These are phyloP conservation scores for Mesoligia furuncula DNA, from an alignment of 2,888 invertebrate species.

Conservation along the genomic window DNA sequence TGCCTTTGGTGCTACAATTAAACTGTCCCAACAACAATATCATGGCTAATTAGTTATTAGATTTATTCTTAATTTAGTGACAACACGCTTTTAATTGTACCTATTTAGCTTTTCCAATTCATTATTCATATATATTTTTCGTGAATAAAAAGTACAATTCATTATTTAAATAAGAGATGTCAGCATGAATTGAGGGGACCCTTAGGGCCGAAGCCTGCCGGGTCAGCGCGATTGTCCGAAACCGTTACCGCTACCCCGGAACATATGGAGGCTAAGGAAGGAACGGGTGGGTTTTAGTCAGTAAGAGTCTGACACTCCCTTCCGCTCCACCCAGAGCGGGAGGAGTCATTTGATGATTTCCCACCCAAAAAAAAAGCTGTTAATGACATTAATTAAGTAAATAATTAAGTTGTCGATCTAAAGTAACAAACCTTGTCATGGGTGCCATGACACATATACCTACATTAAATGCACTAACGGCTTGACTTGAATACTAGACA, in stretches of 20 bases:
- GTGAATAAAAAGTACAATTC: background rate
- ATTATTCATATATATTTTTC: background rate
- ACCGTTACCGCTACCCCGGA: too few species aligned
- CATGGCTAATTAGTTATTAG: background rate
- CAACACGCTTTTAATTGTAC: background rate
- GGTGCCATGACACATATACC: slow-evolving; percentile 22
- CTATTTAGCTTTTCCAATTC: background rate
- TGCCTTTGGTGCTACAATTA: slow-evolving; percentile 26
- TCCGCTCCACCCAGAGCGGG: too few species aligned
- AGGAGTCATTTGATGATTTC: too few species aligned
- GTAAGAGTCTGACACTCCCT: too few species aligned
- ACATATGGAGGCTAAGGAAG: too few species aligned
- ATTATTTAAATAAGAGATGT: slow-evolving; percentile 3
- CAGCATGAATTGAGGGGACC: too few species aligned
- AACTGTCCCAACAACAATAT: slow-evolving; percentile 5
- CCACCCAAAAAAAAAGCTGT: too few species aligned
- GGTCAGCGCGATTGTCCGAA: too few species aligned
- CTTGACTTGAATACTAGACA: slow-evolving; percentile 5
- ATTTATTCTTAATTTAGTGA: background rate
- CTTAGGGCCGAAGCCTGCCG: too few species aligned
- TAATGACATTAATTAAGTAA: background rate
- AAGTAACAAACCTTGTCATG: background rate
- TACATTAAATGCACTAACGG: background rate
- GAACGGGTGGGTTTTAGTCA: too few species aligned
- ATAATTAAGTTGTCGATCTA: background rate